phyloP scores from a whole-genome alignment of 2,888 invertebrate species.

The Sarcophaga subvicina region DNA sequence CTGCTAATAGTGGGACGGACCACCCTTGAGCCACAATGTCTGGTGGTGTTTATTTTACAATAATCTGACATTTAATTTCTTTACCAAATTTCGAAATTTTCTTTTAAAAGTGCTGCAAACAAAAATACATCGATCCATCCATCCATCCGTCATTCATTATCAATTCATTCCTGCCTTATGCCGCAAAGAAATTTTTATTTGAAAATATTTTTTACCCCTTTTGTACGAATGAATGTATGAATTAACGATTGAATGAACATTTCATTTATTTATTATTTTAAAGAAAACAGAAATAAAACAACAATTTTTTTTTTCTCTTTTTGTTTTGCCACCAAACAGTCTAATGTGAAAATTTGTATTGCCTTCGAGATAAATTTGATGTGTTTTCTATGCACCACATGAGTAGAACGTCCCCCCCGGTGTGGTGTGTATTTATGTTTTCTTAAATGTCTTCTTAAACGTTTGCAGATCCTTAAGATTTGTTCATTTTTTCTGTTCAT shows the following conservation, averaged over 20 bases:
- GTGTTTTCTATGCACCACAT: background rate
- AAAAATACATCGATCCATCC: slow-evolving; percentile 24
- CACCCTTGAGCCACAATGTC: slow-evolving; percentile 55
- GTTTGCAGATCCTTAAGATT: slow-evolving; percentile 48
- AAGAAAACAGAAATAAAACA: too few relatives aligned
- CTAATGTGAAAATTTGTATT: slow-evolving; percentile 8
- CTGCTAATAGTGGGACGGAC: slow-evolving; percentile 36
- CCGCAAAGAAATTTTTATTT: slow-evolving; percentile 26
- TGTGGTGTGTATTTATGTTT: slow-evolving; percentile 30
- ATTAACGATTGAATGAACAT: too few relatives aligned
- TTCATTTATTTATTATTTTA: too few relatives aligned
- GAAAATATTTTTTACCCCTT: slow-evolving; percentile 45
- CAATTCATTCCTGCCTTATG: too few relatives aligned
- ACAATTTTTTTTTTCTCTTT: background rate
- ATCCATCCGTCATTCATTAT: too few relatives aligned
- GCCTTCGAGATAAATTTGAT: slow-evolving; percentile 26
- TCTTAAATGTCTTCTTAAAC: slow-evolving; percentile 48
- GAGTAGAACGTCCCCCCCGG: slow-evolving; percentile 23
- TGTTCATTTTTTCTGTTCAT: slow-evolving; percentile 51
- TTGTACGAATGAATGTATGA: background rate
- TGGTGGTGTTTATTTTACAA: slow-evolving; percentile 42
- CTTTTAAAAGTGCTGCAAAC: slow-evolving; percentile 37
- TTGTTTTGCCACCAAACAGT: slow-evolving; percentile 37
- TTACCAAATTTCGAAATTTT: slow-evolving; percentile 12
- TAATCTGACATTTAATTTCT: slow-evolving; percentile 15